Evolutionary conservation across 2,888 invertebrate genomes (phyloP), one percentile per base, ranked within the genome.

Genomic region (Polydrusus cervinus): DNA sequence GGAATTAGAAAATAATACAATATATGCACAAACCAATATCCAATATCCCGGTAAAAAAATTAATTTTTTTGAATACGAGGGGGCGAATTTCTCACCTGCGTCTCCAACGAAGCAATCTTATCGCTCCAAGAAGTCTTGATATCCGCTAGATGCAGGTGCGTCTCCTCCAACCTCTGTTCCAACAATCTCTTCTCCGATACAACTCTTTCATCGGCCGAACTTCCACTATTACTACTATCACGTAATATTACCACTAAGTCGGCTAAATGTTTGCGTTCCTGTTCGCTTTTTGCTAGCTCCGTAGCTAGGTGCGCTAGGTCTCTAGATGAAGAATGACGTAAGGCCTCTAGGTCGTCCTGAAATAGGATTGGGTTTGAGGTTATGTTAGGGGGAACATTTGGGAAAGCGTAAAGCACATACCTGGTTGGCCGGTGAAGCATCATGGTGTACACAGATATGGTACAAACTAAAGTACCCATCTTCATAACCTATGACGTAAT

Each of bases 71-170:
- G n/a, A n/a, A n/a, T n/a, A n/a, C n/a, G n/a, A n/a, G 8, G 25
- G 25, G 5, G 25, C 25, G 5, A 25, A 67, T 18, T 13, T 38
- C 74, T 75, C 83, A 95, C 94, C 91, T 97, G 97, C n/a, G 95
- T 95, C 86, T 97, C 97, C 49, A 97, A 87, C 0, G 94, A 92
- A 14, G 95, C 92, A 81, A 97, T 97, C 86, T 96, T 96, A 13
- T 95, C 94, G 82, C 96, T 96, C 97, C 97, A 97, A 0, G 95
- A 94, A 0, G 95, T 94, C 86, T 97, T 97, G 79, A 97, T 95
- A 82, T 97, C 96, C 0, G 94, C 93, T 40, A 97, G 88, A 85
- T 97, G 96, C 83, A 96, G 90, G 84, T 96, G 93, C 0, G 95
- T 92, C 84, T 97, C 97, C 81, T 95, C 94, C 73, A 97, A 86